Evolutionary conservation across 2,888 invertebrate species (phyloP), one percentile per base, ranked within the genome.

Genomic region (Sarcophaga subvicina): DNA sequence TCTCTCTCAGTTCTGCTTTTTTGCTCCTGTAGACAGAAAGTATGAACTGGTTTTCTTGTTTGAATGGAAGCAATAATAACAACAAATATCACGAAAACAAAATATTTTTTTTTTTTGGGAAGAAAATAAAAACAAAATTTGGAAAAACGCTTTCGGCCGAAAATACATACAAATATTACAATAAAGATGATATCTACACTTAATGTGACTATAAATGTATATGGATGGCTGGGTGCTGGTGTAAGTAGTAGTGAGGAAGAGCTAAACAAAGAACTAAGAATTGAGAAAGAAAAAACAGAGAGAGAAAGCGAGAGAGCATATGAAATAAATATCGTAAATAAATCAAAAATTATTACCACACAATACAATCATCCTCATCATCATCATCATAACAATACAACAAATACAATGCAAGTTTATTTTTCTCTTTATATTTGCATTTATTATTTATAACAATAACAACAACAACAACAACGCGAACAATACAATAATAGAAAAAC

Each of bases 271-370:
- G 8, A 2, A 1, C 10, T 0, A 37, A 37, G 37, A 37, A 37
- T 27, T 22, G 20, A 17, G 63, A 63, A 27, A 60, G 22, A 20
- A n/a, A 5, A 69, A 62, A 70, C 3, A 63, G 60, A 37, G 37
- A 37, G 37, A 37, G 8, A 37, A 0, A 37, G 37, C 10, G 37
- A 37, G 8, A 37, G 37, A 37, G 37, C 2, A 10, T 10, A 37
- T 37, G 37, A 37, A 37, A 37, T 37, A 37, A 37, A 37, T 37
- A 37, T 10, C 37, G 54, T 76, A 75, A 75, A 81, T 81, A 81
- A 81, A 81, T 81, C 81, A 81, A 37, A 75, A 76, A 76, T 81
- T 81, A 81, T 81, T 70, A 62, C 69, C 67, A 69, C 37, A 37
- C 73, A 69, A 69, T 81, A 37, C 80, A 60, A 67, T 71, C 37